A percentile compares a stretch with the other conserved stretches of the same genome.
Evolutionary conservation across 2,113 vertebrate genomes (phyloP).

Genomic region (Manacus vitellinus): DNA sequence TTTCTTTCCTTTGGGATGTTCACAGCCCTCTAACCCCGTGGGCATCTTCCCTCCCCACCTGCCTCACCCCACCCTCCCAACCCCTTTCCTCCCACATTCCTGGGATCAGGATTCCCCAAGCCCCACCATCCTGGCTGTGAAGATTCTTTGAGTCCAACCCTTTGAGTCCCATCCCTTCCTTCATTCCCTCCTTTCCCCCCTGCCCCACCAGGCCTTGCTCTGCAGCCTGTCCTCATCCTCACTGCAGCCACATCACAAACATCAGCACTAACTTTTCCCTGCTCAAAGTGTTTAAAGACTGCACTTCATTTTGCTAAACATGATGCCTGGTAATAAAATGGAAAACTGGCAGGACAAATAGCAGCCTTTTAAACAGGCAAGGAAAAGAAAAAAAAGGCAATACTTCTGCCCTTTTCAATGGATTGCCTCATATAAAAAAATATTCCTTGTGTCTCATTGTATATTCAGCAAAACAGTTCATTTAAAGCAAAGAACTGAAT

Average conservation of each 20-base stretch:
- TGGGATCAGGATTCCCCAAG: background rate
- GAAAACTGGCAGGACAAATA: background rate
- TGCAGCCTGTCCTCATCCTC: background rate
- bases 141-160: background rate
- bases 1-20: background rate
- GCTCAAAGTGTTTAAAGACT: background rate
- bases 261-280: background rate
- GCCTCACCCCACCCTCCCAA: background rate
- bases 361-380: background rate
- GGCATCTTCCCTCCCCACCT: background rate
- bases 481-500: background rate
- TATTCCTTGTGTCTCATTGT: background rate
- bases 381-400: background rate
- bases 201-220: background rate
- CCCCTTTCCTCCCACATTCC: background rate
- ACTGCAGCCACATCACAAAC: background rate
- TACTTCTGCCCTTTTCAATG: background rate
- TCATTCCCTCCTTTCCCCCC: background rate
- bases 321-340: background rate
- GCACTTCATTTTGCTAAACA: background rate
- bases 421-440: background rate
- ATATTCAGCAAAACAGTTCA: background rate
- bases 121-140: background rate
- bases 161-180: background rate
- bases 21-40: background rate